Evolutionary conservation across 1,140 invertebrate genomes (phyloP), one percentile per base, ranked within the genome.

Genomic region (Eumeta japonica): DNA sequence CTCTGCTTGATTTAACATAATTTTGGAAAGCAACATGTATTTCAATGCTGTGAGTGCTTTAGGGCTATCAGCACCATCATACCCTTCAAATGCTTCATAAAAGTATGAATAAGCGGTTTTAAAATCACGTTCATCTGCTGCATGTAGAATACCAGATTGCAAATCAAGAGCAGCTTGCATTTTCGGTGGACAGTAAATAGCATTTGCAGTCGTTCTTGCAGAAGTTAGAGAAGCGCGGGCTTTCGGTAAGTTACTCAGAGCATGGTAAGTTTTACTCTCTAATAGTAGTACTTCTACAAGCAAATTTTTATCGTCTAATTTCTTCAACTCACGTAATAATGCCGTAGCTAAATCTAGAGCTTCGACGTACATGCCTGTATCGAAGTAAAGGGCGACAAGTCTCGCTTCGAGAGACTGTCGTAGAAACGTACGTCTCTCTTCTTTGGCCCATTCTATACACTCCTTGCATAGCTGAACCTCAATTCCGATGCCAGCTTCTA

Each of bases 61-160:
- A 10, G 86, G 84, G 56, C 83, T 87, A 58, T 97, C 94, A 11
- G 96, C 89, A 48, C 92, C 95, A 71, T 99, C 95, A 75, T 96
- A 98, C 44, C 95, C 95, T 81, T 99, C 97, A 77, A 99, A 99
- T 20, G 97, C 97, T 81, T 99, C 97, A 77, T 98, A 99, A 66
- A 99, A 99, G 66, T 99, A 99, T 24, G 97, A 99, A 73, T 97
- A 99, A 20, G 97, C 97, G 49, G 97, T 99, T 81, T 99, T 99
- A 68, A 99, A 99, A 63, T 99, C 97, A 59, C 90, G 86, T 70
- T 99, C 97, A 73, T 99, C 97, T 17, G 96, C 97, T 24, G 97
- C 97, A 79, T 99, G 97, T 12, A 99, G 75, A 48, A 99, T 97
- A 38, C 94, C 97, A 18, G 97, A 98, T 67, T 99, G 96, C 29